phyloP scores from a whole-genome alignment of 1,140 invertebrate species.

The Lepidurus apus region DNA sequence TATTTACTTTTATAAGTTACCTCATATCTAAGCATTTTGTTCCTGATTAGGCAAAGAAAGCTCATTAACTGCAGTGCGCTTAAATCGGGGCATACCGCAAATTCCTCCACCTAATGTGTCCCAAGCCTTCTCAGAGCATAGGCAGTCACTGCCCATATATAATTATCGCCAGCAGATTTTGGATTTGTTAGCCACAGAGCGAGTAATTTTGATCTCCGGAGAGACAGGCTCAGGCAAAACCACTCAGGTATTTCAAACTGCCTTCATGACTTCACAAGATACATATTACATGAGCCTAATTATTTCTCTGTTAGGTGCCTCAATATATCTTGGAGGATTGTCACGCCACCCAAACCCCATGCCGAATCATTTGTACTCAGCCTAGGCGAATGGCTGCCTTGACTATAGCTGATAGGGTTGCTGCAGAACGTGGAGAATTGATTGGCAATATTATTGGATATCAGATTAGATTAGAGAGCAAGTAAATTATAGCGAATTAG shows the following conservation, averaged over 20 bases:
- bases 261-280: conserved; percentile 24
- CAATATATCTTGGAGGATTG: conserved; percentile 83
- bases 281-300: conserved; percentile 14
- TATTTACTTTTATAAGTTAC: background rate
- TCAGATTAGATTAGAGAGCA: conserved; percentile 80
- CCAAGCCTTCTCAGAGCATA: background rate
- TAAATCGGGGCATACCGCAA: conserved; percentile 22
- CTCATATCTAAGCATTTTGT: background rate
- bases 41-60: background rate
- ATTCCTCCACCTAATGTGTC: conserved; percentile 11
- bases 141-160: background rate
- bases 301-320: conserved; percentile 54
- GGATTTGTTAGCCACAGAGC: conserved; percentile 14
- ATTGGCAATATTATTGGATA: conserved; percentile 87
- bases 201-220: conserved; percentile 36
- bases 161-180: conserved; percentile 20
- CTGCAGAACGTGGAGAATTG: conserved; percentile 73
- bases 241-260: conserved; percentile 56
- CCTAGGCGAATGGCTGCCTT: conserved; percentile 86
- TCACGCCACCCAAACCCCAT: conserved; percentile 56
- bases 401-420: conserved; percentile 69
- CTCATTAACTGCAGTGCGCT: background rate
- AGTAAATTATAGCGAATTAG: conserved; percentile 37
- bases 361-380: conserved; percentile 87
- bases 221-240: conserved; percentile 81